phyloP scores from a whole-genome alignment of 2,797 vertebrate genomes.

The Calcarius lapponicus region DNA sequence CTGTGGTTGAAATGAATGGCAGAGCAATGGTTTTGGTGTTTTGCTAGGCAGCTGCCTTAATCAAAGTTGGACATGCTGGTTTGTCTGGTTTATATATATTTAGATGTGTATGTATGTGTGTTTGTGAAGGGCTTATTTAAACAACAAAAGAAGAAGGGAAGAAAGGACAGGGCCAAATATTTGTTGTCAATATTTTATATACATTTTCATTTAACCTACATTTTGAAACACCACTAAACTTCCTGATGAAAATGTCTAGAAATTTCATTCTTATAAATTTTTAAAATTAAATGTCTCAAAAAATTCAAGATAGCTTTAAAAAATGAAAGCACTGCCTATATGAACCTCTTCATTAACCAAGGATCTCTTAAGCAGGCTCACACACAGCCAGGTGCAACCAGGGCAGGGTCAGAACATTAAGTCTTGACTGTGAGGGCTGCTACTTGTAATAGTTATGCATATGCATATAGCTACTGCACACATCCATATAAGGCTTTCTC shows the following conservation, averaged over 20 bases:
- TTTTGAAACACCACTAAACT: not conserved
- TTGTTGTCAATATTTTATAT: not conserved
- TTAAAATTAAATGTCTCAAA: not conserved
- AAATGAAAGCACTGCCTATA: rapidly evolving
- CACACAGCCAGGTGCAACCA: not conserved
- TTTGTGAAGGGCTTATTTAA: not conserved
- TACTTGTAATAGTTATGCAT: not conserved
- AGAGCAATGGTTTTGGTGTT: not conserved
- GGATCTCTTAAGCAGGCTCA: not conserved
- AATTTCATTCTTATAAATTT: not conserved
- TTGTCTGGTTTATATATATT: not conserved
- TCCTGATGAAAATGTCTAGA: not conserved
- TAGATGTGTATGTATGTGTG: not conserved
- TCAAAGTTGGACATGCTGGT: not conserved
- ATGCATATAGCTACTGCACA: not conserved
- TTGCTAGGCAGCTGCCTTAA: not conserved
- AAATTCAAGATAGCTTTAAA: not conserved
- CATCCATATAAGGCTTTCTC: not conserved
- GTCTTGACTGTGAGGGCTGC: rapidly evolving
- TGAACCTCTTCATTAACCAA: not conserved
- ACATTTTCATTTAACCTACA: not conserved
- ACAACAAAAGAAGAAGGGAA: not conserved
- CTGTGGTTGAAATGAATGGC: not conserved
- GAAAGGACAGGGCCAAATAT: not conserved
- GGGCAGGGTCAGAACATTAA: not conserved